A percentile compares a stretch with the other conserved stretches of the same genome.
These are phyloP conservation scores for Yasuhikotakia modesta DNA, from an alignment of 2,797 vertebrate genomes.

Conservation along the genomic window DNA sequence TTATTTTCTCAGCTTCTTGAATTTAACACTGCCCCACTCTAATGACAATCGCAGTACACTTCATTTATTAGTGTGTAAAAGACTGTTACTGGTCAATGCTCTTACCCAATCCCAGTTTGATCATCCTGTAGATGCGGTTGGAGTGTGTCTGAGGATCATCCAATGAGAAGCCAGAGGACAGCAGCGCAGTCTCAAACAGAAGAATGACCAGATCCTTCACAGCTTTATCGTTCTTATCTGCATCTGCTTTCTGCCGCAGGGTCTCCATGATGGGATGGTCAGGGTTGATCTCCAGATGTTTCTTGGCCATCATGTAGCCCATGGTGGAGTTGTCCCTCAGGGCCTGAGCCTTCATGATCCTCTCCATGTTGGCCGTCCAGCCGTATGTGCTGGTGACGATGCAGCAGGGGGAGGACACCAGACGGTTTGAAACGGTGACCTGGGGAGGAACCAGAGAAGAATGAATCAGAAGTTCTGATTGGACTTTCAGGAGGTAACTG, in stretches of 20 bases:
- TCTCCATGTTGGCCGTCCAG: slow-evolving; percentile 96
- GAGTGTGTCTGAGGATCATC: slow-evolving; percentile 96
- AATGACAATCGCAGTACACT: too few relatives aligned
- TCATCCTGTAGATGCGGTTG: slow-evolving; percentile 96
- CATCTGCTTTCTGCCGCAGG: slow-evolving; percentile 88
- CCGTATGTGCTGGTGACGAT: slow-evolving; percentile 95
- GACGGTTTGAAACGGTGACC: slow-evolving; percentile 90
- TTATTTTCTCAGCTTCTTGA: too few relatives aligned
- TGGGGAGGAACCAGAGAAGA: slow-evolving; percentile 58
- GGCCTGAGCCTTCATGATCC: slow-evolving; percentile 96
- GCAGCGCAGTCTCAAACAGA: slow-evolving; percentile 89
- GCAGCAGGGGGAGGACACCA: slow-evolving; percentile 94
- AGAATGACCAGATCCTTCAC: slow-evolving; percentile 95
- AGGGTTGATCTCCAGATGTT: slow-evolving; percentile 93
- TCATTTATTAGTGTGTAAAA: too few relatives aligned
- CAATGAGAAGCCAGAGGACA: slow-evolving; percentile 93
- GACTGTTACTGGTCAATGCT: too few relatives aligned
- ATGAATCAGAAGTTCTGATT: background rate
- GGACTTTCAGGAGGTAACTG: background rate
- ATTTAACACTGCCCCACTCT: too few relatives aligned
- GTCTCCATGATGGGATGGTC: slow-evolving; percentile 93
- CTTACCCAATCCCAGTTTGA: slow-evolving; percentile 92
- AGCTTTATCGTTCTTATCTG: slow-evolving; percentile 93
- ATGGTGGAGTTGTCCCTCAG: slow-evolving; percentile 94
- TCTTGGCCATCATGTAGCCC: slow-evolving; percentile 98